These are phyloP conservation scores for Prochilodus magdalenae DNA, from an alignment of 2,113 vertebrate genomes.

Conservation along the genomic window DNA sequence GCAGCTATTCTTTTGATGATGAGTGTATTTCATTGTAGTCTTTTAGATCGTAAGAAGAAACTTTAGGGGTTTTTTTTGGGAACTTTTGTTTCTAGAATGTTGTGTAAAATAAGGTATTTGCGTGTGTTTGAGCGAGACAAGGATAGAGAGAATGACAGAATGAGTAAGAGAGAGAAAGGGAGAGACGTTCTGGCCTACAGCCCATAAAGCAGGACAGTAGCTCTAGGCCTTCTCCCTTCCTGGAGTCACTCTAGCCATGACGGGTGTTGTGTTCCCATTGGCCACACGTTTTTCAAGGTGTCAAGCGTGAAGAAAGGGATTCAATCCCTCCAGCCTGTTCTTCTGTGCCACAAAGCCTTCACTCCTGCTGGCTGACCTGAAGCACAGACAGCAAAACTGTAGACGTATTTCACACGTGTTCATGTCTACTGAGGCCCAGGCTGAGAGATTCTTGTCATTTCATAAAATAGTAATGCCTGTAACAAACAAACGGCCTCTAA, in stretches of 20 bases:
- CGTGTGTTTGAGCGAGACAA: background rate
- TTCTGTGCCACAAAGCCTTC: background rate
- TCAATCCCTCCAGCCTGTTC: background rate
- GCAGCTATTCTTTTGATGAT: no score
- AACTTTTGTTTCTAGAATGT: no score
- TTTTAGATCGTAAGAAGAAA: no score
- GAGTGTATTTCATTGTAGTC: no score
- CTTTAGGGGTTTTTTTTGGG: no score
- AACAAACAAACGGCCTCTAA: background rate
- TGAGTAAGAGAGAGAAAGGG: background rate
- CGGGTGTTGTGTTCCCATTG: constrained; percentile 19
- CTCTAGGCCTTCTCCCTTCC: constrained; percentile 1
- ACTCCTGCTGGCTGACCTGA: background rate
- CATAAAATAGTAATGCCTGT: background rate
- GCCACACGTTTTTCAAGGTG: constrained; percentile 31
- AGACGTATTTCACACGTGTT: constrained; percentile 11
- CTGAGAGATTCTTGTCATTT: constrained; percentile 6
- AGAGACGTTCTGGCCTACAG: background rate
- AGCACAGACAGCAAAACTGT: background rate
- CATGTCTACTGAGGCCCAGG: background rate
- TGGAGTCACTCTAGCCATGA: constrained; percentile 16
- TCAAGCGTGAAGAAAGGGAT: constrained; percentile 6
- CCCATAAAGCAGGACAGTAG: background rate
- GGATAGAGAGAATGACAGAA: background rate
- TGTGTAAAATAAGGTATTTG: background rate